Evolutionary conservation across 2,888 invertebrate genomes (phyloP), one percentile per base, ranked within the genome.

Genomic region (Eupelmus urozonus): DNA sequence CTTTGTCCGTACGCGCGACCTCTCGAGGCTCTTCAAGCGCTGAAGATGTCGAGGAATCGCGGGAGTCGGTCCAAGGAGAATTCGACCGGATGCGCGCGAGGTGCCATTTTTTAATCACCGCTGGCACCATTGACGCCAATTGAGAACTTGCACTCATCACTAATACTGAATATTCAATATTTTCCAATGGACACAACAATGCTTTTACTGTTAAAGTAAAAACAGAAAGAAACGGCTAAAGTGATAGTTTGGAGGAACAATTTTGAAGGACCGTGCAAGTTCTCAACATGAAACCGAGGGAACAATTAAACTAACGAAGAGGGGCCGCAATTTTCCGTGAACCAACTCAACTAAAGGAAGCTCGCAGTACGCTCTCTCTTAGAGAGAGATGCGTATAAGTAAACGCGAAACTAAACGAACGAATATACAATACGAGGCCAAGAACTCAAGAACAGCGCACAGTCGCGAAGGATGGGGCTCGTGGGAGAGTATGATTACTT

Each of bases 231-330:
- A 34, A 9, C 3, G 9, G 34, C 9, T 4, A 29, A 29, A 18
- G 13, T 1, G 1, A n/a, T 11, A 9, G n/a, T 60, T 63, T 25
- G 13, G 2, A 29, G 13, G 23, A 65, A 72, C 0, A 62, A 45
- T 45, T 63, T 72, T 29, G 18, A 42, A 25, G 42, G 40, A 40
- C 51, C 40, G 27, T 65, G 34, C 62, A 72, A 60, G 34, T 62
- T 55, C 62, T 67, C 62, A 57, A 66, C 42, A 18, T 45, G 60
- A 18, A 27, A n/a, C 4, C 42, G 67, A 66, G 45, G 18, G 18
- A 65, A 60, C 40, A 74, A 78, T 69, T 72, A 62, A 67, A 59
- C 72, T 78, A 69, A 74, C 62, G 9, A 69, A 63, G 45, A 42
- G 34, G 18, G n/a, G 42, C 18, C 63, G 16, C 20, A 3, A n/a